phyloP scores from a whole-genome alignment of 2,797 vertebrate species.

The Sebastes miniatus region DNA sequence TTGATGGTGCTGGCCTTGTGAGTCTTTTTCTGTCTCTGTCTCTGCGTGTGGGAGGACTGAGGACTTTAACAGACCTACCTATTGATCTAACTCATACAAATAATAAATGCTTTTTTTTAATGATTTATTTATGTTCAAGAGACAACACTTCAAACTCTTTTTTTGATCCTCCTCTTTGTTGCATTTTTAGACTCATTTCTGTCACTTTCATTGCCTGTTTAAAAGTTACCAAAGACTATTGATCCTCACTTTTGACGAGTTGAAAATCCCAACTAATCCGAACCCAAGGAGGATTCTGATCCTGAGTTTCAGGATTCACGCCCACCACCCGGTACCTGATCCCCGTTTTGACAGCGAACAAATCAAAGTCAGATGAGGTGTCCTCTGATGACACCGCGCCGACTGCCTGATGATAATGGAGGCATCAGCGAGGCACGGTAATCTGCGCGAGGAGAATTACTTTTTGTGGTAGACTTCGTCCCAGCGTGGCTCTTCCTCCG shows the following conservation, averaged over 20 bases:
- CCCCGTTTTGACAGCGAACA: not conserved
- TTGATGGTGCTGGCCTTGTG: conserved; percentile 3
- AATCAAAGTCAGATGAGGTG: not conserved
- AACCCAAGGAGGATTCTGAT: not conserved
- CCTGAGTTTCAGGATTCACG: not conserved
- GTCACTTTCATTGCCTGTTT: not conserved
- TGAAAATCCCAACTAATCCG: not conserved
- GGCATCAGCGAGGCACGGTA: not conserved
- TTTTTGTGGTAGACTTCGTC: conserved; percentile 3
- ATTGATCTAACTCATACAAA: not conserved
- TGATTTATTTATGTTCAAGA: not conserved
- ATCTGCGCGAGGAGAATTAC: not conserved
- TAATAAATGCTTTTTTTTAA: not conserved
- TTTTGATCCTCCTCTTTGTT: not conserved
- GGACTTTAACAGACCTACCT: not conserved
- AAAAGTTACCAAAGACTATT: not conserved
- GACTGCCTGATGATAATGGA: not conserved
- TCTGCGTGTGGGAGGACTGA: not conserved
- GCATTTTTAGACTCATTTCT: not conserved
- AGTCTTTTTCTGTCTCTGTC: not conserved
- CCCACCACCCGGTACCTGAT: not conserved
- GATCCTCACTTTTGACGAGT: not conserved
- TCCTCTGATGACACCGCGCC: not conserved
- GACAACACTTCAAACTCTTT: not conserved
- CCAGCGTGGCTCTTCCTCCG: conserved; percentile 14